These are phyloP conservation scores for Musca domestica DNA, from an alignment of 1,140 invertebrate species.

Conservation along the genomic window DNA sequence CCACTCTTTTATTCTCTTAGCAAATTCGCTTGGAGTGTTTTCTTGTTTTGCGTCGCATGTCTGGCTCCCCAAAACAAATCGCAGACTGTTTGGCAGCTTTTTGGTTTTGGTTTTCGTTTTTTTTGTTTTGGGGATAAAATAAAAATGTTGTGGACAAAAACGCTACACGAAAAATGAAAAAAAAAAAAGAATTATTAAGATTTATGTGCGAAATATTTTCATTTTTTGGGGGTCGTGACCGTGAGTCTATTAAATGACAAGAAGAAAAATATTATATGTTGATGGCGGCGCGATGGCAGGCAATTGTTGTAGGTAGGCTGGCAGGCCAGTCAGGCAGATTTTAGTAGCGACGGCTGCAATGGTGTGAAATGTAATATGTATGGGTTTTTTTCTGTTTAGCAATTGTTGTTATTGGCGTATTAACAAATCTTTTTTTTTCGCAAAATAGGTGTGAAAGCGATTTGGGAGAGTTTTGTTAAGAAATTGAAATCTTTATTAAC, in stretches of 20 bases:
- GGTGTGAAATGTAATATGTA: too few species aligned
- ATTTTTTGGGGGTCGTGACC: slow-evolving; percentile 16
- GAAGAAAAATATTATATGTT: too few species aligned
- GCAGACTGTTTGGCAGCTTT: slow-evolving; percentile 10
- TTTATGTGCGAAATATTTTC: slow-evolving; percentile 21
- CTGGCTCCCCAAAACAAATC: background rate
- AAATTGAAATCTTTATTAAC: too few species aligned
- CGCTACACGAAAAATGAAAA: background rate
- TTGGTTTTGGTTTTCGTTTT: background rate
- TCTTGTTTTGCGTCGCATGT: background rate
- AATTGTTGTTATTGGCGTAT: too few species aligned
- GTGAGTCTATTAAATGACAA: slow-evolving; percentile 19
- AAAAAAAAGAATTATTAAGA: slow-evolving; percentile 14
- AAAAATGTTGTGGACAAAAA: background rate
- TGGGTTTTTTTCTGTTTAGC: too few species aligned
- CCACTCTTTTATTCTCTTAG: background rate
- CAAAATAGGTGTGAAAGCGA: too few species aligned
- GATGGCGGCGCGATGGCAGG: too few species aligned
- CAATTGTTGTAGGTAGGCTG: too few species aligned
- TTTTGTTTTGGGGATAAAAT: background rate
- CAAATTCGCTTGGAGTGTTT: slow-evolving; percentile 4
- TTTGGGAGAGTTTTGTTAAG: too few species aligned
- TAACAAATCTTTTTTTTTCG: too few species aligned
- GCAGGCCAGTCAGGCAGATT: too few species aligned
- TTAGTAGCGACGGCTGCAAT: too few species aligned